These are phyloP conservation scores for Oxygymnocypris stewartii DNA, from an alignment of 2,113 vertebrate species.

Conservation along the genomic window DNA sequence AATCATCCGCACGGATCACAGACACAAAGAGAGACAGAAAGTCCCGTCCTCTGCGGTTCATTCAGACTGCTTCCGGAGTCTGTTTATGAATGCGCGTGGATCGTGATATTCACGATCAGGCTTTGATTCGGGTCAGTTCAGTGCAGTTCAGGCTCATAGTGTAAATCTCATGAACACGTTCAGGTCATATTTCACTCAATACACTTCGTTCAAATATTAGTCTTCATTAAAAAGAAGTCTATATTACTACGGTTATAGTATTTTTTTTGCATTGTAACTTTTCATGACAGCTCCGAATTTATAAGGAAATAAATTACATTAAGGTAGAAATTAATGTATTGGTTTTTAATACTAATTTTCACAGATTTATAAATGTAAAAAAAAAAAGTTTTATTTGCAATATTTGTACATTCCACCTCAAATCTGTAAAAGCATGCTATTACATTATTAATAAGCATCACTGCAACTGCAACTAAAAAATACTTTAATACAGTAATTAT, in stretches of 20 bases:
- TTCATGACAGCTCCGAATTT: no score
- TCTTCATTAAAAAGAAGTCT: background rate
- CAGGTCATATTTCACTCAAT: background rate
- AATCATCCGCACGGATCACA: constrained; percentile 8
- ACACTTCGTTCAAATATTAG: no score
- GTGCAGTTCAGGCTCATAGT: background rate
- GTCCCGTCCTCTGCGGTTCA: background rate
- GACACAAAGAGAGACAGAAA: constrained; percentile 7
- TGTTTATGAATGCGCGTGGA: background rate
- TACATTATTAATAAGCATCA: no score
- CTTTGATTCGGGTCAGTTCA: background rate
- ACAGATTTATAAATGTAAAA: no score
- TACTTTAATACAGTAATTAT: background rate
- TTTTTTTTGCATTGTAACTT: background rate
- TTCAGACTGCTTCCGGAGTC: background rate
- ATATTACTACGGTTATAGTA: no score
- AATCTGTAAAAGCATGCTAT: no score
- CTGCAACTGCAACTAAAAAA: no score
- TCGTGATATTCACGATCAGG: background rate
- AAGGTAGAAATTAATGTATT: no score
- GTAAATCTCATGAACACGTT: background rate
- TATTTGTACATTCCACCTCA: background rate
- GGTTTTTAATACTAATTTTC: no score
- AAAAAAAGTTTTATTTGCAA: no score
- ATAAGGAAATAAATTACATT: no score